phyloP scores from a whole-genome alignment of 1,140 invertebrate species.

The Halictus rubicundus region DNA sequence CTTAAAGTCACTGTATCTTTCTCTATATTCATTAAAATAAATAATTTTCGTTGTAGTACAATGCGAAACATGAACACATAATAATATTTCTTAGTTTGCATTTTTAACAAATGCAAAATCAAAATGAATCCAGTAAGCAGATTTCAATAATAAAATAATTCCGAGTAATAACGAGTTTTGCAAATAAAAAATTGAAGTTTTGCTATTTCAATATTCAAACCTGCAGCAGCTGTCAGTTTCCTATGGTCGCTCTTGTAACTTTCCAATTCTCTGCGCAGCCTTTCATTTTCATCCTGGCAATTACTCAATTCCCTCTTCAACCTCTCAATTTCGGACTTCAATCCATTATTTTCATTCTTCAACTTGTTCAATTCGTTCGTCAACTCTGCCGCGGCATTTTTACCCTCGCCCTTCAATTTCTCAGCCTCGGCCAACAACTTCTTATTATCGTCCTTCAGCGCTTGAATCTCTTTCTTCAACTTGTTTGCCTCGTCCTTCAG shows the following conservation, averaged over 20 bases:
- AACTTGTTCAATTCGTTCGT: not conserved
- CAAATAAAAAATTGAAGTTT: not conserved
- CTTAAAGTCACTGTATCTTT: not conserved
- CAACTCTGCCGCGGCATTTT: not conserved
- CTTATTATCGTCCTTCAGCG: too few species aligned
- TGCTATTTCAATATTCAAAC: not conserved
- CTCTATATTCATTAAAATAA: constrained; percentile 15
- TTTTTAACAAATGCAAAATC: not conserved
- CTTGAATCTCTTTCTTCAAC: too few species aligned
- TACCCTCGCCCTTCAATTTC: not conserved
- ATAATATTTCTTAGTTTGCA: not conserved
- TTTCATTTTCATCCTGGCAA: constrained; percentile 30
- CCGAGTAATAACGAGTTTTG: too few species aligned
- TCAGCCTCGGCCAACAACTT: constrained; percentile 5
- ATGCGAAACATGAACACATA: not conserved
- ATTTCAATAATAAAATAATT: too few species aligned
- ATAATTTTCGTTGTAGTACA: constrained; percentile 2
- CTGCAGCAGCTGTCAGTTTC: not conserved
- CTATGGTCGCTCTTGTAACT: constrained; percentile 24
- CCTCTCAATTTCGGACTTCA: not conserved
- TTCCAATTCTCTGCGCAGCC: constrained; percentile 19
- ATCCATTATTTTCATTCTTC: constrained; percentile 6
- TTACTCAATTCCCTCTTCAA: constrained; percentile 2
- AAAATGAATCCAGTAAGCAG: too few species aligned
- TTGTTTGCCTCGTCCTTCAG: not conserved